A percentile compares a stretch with the other conserved stretches of the same genome.
Conservation (phyloP, 2,888 invertebrate species). For the Pachycephus smyrnensis region DNA sequence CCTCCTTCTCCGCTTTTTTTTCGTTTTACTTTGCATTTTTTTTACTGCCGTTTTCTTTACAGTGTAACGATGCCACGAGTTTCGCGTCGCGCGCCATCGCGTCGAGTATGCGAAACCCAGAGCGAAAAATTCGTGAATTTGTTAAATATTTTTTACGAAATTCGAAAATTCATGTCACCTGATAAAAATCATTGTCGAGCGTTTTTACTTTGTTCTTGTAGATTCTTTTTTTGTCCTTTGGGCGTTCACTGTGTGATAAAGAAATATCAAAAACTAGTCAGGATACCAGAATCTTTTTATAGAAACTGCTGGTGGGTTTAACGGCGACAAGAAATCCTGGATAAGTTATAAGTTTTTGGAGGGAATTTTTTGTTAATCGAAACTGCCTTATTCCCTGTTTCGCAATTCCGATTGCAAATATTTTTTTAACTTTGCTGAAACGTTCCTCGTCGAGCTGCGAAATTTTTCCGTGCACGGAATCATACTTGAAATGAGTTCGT, state of each 20-base stretch:
- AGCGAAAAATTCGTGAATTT: neutral
- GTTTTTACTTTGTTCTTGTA: neutral
- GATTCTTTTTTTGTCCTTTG: neutral
- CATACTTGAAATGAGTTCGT: too few species aligned
- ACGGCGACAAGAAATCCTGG: neutral
- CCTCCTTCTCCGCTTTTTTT: conserved; percentile 6
- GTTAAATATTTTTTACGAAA: neutral
- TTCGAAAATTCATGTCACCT: neutral
- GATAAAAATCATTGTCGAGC: neutral
- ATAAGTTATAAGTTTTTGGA: neutral
- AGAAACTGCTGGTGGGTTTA: neutral
- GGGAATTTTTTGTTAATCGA: neutral
- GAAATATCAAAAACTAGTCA: neutral
- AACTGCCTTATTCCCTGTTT: neutral
- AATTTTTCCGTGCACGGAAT: neutral
- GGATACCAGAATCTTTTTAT: neutral
- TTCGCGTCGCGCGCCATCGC: neutral
- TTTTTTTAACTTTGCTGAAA: neutral
- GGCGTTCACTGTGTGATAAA: neutral
- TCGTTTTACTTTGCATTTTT: neutral
- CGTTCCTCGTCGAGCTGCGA: neutral
- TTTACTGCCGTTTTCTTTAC: neutral
- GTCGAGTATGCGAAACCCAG: neutral
- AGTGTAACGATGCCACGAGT: neutral
- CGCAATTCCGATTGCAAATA: neutral